phyloP scores from a whole-genome alignment of 2,797 vertebrate species.

The Cyprinodon diabolis region DNA sequence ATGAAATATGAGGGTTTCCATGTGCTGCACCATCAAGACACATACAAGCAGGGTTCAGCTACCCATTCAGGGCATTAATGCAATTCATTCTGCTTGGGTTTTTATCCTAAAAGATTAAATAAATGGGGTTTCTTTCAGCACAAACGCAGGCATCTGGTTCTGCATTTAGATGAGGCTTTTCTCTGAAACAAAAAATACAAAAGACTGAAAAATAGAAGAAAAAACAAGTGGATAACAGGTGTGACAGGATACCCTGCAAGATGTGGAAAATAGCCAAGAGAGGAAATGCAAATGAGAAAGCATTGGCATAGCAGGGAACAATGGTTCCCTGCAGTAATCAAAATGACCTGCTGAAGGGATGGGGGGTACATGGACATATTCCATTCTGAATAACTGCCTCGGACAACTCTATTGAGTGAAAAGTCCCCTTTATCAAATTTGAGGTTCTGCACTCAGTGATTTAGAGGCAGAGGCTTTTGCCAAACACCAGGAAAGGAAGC shows the following conservation, averaged over 20 bases:
- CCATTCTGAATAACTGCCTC: conserved; percentile 34
- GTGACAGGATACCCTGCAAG: conserved; percentile 65
- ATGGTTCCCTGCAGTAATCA: conserved; percentile 57
- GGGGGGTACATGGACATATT: conserved; percentile 40
- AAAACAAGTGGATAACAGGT: conserved; percentile 76
- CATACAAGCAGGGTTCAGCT: conserved; percentile 22
- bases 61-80: conserved; percentile 17
- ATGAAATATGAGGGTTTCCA: conserved; percentile 49
- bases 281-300: conserved; percentile 76
- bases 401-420: conserved; percentile 30
- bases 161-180: conserved; percentile 72
- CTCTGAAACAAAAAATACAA: conserved; percentile 38
- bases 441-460: conserved; percentile 45
- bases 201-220: conserved; percentile 12
- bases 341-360: conserved; percentile 53
- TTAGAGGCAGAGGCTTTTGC: conserved; percentile 42
- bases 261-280: conserved; percentile 65
- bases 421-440: conserved; percentile 14
- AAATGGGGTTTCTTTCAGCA: conserved; percentile 1
- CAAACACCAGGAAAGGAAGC: conserved; percentile 32
- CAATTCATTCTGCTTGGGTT: conserved; percentile 30
- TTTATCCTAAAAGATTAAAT: conserved; percentile 18
- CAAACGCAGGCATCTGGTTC: conserved; percentile 53
- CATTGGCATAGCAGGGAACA: conserved; percentile 26
- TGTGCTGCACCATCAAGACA: conserved; percentile 8